phyloP scores from a whole-genome alignment of 2,888 invertebrate genomes.

The Limnephilus marmoratus region DNA sequence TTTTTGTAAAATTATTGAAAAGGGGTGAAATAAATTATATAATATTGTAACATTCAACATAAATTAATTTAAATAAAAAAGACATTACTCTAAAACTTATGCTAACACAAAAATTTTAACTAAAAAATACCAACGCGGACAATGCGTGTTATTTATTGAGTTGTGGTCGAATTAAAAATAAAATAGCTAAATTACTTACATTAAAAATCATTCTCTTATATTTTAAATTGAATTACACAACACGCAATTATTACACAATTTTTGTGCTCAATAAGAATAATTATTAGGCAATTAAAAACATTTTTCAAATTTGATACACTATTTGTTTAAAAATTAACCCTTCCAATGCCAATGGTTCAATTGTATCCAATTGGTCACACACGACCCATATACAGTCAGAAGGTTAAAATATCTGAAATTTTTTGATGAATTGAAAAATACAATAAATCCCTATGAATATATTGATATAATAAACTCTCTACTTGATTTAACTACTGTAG shows the following conservation, averaged over 20 bases:
- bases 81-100: neutral
- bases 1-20: constrained; percentile 15
- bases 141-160: neutral
- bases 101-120: neutral
- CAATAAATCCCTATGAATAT: neutral
- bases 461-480: neutral
- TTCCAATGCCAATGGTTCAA: neutral
- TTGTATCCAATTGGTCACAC: neutral
- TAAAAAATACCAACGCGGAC: neutral
- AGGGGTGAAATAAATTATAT: constrained; percentile 37
- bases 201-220: neutral
- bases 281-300: neutral
- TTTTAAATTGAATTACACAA: constrained; percentile 8
- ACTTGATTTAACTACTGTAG: neutral
- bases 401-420: neutral
- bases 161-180: neutral
- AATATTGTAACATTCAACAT: constrained; percentile 40
- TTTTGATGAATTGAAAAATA: neutral
- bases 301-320: neutral
- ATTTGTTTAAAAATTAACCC: neutral
- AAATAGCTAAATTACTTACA: constrained; percentile 14
- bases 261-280: neutral
- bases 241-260: neutral
- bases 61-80: constrained; percentile 19
- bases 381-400: neutral